Evolutionary conservation across 2,888 invertebrate species (phyloP).

Genomic region (Stratiomys singularior): DNA sequence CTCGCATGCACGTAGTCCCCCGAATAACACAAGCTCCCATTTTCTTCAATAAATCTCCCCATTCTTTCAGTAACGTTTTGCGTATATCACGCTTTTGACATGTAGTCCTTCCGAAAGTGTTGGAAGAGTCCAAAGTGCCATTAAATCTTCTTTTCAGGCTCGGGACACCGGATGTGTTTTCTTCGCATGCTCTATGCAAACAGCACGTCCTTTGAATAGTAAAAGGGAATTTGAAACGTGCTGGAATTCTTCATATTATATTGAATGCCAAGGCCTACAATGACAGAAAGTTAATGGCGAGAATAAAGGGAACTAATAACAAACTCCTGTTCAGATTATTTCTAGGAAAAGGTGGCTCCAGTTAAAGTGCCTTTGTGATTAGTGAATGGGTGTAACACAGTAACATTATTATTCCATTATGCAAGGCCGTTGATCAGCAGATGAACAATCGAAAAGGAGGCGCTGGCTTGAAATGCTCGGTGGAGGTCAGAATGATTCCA

Average conservation of each 20-base stretch:
- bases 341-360: no score
- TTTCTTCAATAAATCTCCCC: neutral
- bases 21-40: neutral
- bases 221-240: neutral
- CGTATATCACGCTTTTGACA: no score
- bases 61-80: neutral
- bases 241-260: neutral
- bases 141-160: neutral
- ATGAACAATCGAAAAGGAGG: neutral
- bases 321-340: neutral
- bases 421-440: neutral
- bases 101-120: neutral
- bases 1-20: neutral
- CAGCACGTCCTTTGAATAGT: slow-evolving; percentile 2
- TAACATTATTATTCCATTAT: neutral
- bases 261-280: neutral
- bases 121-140: neutral
- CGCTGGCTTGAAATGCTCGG: no score
- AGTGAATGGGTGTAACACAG: neutral
- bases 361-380: neutral
- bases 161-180: neutral
- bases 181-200: neutral
- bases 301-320: neutral
- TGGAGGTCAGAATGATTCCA: no score
- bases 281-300: neutral